A percentile compares a stretch with the other conserved stretches of the same genome.
phyloP scores from a whole-genome alignment of 2,797 vertebrate species.

The Monodelphis domestica region DNA sequence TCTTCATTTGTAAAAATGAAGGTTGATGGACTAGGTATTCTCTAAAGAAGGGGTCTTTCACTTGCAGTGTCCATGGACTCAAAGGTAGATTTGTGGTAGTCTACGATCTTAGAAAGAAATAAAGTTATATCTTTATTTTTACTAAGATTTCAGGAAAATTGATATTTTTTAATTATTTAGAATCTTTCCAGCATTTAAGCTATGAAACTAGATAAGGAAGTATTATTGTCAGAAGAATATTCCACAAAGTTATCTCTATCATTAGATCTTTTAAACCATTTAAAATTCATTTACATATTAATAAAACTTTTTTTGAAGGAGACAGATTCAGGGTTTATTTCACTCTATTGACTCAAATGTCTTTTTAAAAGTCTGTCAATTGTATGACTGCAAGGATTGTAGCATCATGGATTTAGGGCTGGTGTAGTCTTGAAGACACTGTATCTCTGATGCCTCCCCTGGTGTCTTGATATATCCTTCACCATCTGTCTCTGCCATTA shows the following conservation, averaged over 20 bases:
- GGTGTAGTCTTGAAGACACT: neutral
- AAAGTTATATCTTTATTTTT: neutral
- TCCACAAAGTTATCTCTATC: neutral
- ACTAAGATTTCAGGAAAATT: neutral
- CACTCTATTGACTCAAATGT: neutral
- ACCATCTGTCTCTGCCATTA: neutral
- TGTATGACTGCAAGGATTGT: neutral
- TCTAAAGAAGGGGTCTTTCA: neutral
- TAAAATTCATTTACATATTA: neutral
- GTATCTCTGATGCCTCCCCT: neutral
- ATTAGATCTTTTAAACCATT: neutral
- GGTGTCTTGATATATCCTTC: neutral
- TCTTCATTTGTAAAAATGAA: neutral
- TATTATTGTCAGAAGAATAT: neutral
- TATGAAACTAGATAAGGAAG: neutral
- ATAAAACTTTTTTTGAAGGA: neutral
- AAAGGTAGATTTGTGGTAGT: neutral
- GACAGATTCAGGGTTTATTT: neutral
- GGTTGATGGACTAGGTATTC: neutral
- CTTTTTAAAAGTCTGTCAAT: neutral
- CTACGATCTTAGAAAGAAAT: neutral
- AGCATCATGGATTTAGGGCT: neutral
- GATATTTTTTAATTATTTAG: neutral
- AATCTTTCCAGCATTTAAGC: neutral
- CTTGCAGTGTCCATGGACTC: neutral